Percentiles rank a stretch among this genome's conserved stretches.
Evolutionary conservation across 2,113 vertebrate species (phyloP).

Genomic region (Nymphicus hollandicus): DNA sequence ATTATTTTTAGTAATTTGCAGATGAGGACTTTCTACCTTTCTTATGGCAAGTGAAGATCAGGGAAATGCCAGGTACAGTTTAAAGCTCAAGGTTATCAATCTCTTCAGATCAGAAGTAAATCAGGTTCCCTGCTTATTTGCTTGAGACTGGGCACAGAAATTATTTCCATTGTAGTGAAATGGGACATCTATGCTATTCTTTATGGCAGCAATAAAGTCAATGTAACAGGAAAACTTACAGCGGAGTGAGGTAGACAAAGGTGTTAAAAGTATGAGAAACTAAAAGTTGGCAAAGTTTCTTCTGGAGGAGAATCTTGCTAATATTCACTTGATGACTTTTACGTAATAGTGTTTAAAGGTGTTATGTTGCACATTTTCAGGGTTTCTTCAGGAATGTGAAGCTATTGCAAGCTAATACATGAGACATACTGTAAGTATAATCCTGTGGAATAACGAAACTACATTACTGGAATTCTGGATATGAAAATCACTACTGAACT

Average conservation of each 20-base stretch:
- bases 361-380: not conserved
- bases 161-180: conserved; percentile 27
- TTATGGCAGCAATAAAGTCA: conserved; percentile 5
- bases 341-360: not conserved
- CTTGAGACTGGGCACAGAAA: conserved; percentile 18
- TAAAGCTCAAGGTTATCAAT: conserved; percentile 62
- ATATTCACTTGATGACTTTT: not conserved
- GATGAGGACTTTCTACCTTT: conserved; percentile 62
- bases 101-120: conserved; percentile 37
- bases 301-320: not conserved
- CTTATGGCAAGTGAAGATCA: conserved; percentile 47
- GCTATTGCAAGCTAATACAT: not conserved
- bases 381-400: not conserved
- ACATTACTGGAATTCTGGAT: not conserved
- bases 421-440: not conserved
- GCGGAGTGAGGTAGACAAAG: not conserved
- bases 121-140: conserved; percentile 41
- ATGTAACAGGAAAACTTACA: not conserved
- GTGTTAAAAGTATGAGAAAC: not conserved
- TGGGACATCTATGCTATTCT: not conserved
- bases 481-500: not conserved
- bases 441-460: not conserved
- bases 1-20: conserved; percentile 77
- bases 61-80: conserved; percentile 34
- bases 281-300: not conserved